Evolutionary conservation across 2,797 vertebrate genomes (phyloP).

Genomic region (Tarsius wallacei): DNA sequence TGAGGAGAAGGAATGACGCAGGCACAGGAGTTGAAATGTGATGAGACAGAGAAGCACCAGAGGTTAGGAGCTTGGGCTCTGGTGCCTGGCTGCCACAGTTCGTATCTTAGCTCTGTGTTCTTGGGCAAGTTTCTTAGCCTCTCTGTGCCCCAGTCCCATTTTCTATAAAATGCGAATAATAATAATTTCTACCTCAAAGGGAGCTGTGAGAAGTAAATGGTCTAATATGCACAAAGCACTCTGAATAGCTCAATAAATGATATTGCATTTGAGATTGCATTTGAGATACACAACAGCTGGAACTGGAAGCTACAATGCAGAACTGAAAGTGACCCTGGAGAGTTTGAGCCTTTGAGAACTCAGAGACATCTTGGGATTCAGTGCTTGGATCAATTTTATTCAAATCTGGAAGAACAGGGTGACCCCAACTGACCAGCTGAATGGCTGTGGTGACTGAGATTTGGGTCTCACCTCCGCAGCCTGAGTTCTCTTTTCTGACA

Average conservation of each 20-base stretch:
- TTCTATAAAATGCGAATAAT: not conserved
- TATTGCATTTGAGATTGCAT: not conserved
- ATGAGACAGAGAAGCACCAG: not conserved
- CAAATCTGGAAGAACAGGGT: not conserved
- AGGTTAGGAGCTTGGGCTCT: not conserved
- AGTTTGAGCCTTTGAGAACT: not conserved
- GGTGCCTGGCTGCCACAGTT: not conserved
- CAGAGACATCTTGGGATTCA: not conserved
- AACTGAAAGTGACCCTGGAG: not conserved
- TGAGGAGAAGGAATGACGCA: not conserved
- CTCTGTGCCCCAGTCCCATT: not conserved
- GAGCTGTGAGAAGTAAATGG: not conserved
- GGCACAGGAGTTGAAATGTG: not conserved
- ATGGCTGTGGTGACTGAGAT: not conserved
- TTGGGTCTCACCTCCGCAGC: not conserved
- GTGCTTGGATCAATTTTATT: not conserved
- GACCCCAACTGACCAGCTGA: not conserved
- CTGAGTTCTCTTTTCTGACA: not conserved
- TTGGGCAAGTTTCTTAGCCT: not conserved
- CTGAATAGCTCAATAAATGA: not conserved
- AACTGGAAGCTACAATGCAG: not conserved
- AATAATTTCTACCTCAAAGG: not conserved
- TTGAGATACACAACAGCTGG: not conserved
- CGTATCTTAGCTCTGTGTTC: not conserved
- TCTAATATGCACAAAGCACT: not conserved